phyloP scores from a whole-genome alignment of 2,888 invertebrate species.

The Drosophila fulvimacula region DNA sequence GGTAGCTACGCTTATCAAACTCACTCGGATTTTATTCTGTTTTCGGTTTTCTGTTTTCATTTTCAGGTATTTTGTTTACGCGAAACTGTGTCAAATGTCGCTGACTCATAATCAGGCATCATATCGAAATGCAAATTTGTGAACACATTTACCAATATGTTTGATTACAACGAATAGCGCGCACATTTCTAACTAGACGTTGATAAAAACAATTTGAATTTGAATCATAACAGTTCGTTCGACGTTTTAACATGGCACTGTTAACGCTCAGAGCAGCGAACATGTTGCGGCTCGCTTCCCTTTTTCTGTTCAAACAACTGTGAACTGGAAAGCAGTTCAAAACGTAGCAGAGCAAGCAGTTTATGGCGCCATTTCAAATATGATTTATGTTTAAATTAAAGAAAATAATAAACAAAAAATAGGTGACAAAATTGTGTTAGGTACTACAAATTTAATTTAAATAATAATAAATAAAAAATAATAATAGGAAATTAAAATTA shows the following conservation, averaged over 20 bases:
- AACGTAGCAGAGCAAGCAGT: slow-evolving; percentile 32
- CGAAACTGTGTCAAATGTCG: slow-evolving; percentile 46
- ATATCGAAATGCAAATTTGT: slow-evolving; percentile 29
- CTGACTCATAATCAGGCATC: slow-evolving; percentile 36
- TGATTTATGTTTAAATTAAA: slow-evolving; percentile 7
- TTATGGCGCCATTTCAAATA: slow-evolving; percentile 19
- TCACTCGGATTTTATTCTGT: not conserved
- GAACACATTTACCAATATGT: slow-evolving; percentile 1
- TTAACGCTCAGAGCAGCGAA: slow-evolving; percentile 24
- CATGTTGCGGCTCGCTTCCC: slow-evolving; percentile 31
- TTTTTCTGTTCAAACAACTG: slow-evolving; percentile 24
- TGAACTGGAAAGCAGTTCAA: slow-evolving; percentile 33
- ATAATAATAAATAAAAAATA: not conserved
- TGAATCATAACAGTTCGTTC: not conserved
- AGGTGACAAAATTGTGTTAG: too few relatives aligned
- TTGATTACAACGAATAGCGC: slow-evolving; percentile 15
- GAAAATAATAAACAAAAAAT: not conserved
- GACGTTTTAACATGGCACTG: slow-evolving; percentile 9
- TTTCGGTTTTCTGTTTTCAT: not conserved
- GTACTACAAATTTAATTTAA: not conserved
- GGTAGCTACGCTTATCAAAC: slow-evolving; percentile 59
- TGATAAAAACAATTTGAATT: slow-evolving; percentile 33
- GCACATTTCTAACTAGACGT: slow-evolving; percentile 15
- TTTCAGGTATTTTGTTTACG: slow-evolving; percentile 59
- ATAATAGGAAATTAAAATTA: too few relatives aligned